Percentiles rank a stretch among this genome's conserved stretches.
These are phyloP conservation scores for Zapus hudsonius DNA, from an alignment of 2,113 vertebrate genomes.

Conservation along the genomic window DNA sequence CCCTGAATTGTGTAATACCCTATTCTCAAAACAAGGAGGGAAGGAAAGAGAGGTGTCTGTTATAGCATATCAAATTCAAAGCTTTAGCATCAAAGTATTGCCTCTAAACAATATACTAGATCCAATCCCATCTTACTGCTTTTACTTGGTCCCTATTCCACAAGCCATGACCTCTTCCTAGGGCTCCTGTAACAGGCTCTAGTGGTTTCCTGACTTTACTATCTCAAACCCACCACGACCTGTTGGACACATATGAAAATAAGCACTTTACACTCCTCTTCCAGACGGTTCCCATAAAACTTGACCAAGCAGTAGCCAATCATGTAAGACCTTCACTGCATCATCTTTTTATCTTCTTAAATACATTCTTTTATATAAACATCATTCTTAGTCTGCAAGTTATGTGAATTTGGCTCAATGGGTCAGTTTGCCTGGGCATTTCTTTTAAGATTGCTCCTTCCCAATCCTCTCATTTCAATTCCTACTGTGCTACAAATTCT, in stretches of 20 bases:
- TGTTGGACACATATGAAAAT: neutral
- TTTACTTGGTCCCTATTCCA: neutral
- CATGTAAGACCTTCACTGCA: neutral
- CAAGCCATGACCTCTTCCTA: neutral
- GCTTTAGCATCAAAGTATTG: neutral
- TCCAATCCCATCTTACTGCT: too few species aligned
- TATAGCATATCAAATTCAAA: neutral
- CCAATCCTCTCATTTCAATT: neutral
- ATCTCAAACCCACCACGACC: neutral
- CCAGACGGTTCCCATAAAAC: too few species aligned
- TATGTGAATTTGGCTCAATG: neutral
- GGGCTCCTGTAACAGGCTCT: neutral
- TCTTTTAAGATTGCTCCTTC: neutral
- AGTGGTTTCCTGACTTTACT: neutral
- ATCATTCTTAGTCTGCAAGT: neutral
- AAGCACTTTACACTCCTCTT: neutral
- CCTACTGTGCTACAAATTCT: neutral
- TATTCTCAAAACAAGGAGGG: too few species aligned
- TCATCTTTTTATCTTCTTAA: neutral
- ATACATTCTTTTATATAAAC: neutral
- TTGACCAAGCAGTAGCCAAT: conserved; percentile 11
- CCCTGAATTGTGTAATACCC: too few species aligned
- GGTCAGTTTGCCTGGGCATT: neutral
- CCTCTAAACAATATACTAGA: too few species aligned
- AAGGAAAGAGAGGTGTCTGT: neutral